Base-by-base conservation (phyloP, 2,113 vertebrate genomes). In the Gymnarchus niloticus region DNA sequence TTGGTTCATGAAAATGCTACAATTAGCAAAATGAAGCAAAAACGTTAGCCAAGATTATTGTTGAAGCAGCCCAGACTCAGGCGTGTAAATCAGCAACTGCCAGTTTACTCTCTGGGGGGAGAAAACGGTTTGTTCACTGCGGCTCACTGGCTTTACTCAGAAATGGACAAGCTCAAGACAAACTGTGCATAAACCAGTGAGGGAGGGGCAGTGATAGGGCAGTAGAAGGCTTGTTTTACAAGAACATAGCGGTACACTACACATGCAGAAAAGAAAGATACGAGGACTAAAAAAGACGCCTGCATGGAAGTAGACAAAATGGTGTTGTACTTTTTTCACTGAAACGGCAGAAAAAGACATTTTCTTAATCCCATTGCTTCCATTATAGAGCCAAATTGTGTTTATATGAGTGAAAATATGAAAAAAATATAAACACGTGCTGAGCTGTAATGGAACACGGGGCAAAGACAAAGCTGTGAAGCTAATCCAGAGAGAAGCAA, bases 1-100 rank as follows among this genome's bases (percentile, higher is more conserved):
- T 59, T 17, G 9, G 25, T 86, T 86, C 61, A 46, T 56, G 41
- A 56, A 61, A 81, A 85, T 10, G 56, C 56, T 86, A 81, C 48
- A 86, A 65, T 81, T 77, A 81, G 77, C 33, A 48, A 56, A 78
- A 65, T 41, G 1, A 73, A 81, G 48, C 57, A 51, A 80, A 85
- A 78, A 80, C 25, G 57, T 37, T 21, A 48, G 37, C 76, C 37
- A n/a, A n/a, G n/a, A n/a, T n/a, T n/a, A 21, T 19, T n/a, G 49
- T 25, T 77, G 51, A 78, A 85, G 37, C 23, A 33, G 33, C 65
- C 65, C 65, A 41, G 41, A 69, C 14, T 69, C 65, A 41, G 65
- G 19, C 33, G 41, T 37, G 6, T 54, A 56, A 19, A 54, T 21
- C 51, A 33, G 25, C 80, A 21, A 8, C 25, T 56, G 51, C 5